Evolutionary conservation across 2,797 vertebrate genomes (phyloP).

Genomic region (Taeniopygia guttata): DNA sequence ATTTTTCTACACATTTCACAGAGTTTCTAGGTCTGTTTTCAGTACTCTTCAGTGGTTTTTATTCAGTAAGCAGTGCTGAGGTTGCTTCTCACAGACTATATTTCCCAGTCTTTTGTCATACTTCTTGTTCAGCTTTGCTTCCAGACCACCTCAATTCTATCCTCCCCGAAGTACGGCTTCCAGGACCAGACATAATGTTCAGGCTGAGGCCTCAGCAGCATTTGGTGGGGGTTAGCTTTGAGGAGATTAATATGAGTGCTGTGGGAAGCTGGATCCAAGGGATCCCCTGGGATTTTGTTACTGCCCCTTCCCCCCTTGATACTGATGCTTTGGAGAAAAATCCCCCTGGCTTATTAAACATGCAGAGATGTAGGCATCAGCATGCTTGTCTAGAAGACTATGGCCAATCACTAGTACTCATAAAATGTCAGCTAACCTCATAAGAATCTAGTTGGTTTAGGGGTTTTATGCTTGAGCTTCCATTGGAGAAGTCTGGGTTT

Average conservation of each 20-base stretch:
- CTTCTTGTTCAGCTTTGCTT: neutral
- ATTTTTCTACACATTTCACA: neutral
- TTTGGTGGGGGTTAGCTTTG: neutral
- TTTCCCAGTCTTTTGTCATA: neutral
- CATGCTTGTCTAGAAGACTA: neutral
- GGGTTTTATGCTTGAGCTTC: neutral
- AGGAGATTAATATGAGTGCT: accelerated
- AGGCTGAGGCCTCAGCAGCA: neutral
- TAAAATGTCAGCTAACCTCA: neutral
- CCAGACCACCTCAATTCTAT: neutral
- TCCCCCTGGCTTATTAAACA: neutral
- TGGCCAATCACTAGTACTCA: neutral
- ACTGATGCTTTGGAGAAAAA: neutral
- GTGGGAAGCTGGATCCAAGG: accelerated
- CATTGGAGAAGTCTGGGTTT: neutral
- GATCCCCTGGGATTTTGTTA: accelerated
- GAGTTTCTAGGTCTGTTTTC: neutral
- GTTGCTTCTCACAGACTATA: neutral
- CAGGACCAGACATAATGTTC: neutral
- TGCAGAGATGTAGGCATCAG: neutral
- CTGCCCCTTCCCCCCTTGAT: neutral
- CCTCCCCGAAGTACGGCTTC: neutral
- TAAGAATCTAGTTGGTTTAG: neutral
- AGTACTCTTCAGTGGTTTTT: neutral
- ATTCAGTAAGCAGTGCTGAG: neutral